A percentile compares a stretch with the other conserved stretches of the same genome.
phyloP scores from a whole-genome alignment of 2,113 vertebrate genomes.

The Cepphus grylle region DNA sequence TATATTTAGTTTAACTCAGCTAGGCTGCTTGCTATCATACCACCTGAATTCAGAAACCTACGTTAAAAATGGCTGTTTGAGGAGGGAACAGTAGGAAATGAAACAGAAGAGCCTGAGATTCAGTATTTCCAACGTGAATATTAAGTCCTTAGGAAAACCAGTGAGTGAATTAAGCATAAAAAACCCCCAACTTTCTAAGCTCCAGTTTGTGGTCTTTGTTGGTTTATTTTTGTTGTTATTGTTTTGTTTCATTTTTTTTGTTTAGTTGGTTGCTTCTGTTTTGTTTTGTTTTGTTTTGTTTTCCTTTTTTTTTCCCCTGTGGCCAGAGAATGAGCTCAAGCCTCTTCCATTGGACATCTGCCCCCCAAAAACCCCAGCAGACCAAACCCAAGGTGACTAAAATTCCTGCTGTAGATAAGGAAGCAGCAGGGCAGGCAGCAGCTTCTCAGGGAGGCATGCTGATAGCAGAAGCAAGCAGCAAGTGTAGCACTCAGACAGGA shows the following conservation, averaged over 20 bases:
- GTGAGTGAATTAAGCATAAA: neutral
- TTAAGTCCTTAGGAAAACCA: neutral
- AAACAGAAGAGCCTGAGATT: neutral
- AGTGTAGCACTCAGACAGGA: neutral
- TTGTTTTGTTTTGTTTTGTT: too few species aligned
- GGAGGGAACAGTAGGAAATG: neutral
- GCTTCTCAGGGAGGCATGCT: neutral
- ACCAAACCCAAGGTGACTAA: neutral
- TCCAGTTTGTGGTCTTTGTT: neutral
- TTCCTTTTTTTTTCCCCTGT: neutral
- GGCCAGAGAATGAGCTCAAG: neutral
- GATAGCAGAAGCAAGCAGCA: neutral
- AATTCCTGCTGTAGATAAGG: neutral
- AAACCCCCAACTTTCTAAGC: neutral
- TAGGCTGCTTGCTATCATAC: neutral
- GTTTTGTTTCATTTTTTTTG: neutral
- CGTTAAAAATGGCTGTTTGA: neutral
- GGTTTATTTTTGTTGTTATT: neutral
- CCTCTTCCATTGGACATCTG: neutral
- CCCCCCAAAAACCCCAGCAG: accelerated
- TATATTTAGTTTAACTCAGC: neutral
- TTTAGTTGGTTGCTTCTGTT: neutral
- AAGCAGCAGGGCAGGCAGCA: neutral
- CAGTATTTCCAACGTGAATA: neutral
- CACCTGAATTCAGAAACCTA: neutral